Percentiles rank a stretch among this genome's conserved stretches.
Evolutionary conservation across 2,113 vertebrate species (phyloP).

Genomic region (Numida meleagris): DNA sequence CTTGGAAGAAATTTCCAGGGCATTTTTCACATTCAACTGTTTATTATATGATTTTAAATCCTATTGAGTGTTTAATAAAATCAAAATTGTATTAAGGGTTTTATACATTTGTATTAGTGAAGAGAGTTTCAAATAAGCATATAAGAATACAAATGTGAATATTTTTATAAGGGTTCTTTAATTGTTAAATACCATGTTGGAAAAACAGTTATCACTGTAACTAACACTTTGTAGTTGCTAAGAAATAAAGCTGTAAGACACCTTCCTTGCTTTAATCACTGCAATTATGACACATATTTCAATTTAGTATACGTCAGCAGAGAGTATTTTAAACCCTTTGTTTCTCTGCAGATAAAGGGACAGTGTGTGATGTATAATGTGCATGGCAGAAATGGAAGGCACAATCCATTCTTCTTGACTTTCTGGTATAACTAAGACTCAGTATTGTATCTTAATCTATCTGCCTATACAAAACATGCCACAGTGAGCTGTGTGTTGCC

Average conservation of each 20-base stretch:
- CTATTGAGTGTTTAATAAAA: background rate
- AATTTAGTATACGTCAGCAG: background rate
- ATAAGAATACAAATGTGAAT: background rate
- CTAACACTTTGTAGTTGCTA: background rate
- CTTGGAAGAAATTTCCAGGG: background rate
- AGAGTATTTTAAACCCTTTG: background rate
- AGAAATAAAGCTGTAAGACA: background rate
- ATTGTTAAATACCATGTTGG: background rate
- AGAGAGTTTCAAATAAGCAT: background rate
- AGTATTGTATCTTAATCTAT: background rate
- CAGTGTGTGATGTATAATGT: background rate
- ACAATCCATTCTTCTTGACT: background rate
- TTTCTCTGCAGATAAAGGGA: background rate
- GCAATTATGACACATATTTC: background rate
- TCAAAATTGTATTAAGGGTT: background rate
- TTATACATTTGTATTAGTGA: background rate
- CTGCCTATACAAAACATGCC: background rate
- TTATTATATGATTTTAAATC: background rate
- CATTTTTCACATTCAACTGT: background rate
- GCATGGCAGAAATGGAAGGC: background rate
- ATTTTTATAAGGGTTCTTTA: background rate
- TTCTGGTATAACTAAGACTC: background rate
- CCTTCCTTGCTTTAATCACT: background rate
- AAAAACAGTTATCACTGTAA: background rate
- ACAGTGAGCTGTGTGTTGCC: background rate